Evolutionary conservation across 2,888 invertebrate genomes (phyloP).

Genomic region (Abrostola tripartita): DNA sequence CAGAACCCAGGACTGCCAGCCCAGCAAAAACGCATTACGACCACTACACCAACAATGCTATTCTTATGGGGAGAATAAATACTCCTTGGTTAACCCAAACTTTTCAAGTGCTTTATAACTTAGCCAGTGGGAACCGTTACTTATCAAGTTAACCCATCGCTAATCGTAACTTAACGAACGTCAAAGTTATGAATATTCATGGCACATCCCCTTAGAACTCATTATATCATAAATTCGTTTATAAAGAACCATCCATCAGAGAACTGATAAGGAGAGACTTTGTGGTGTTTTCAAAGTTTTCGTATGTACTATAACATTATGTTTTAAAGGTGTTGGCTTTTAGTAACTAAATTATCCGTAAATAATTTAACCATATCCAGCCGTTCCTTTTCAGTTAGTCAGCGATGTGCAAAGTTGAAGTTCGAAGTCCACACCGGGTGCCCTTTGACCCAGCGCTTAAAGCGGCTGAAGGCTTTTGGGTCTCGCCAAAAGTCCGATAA

Average conservation of each 20-base stretch:
- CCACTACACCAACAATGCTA: too few relatives aligned
- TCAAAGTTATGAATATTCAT: conserved; percentile 75
- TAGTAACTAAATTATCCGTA: too few relatives aligned
- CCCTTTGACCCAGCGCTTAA: too few relatives aligned
- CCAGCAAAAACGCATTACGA: too few relatives aligned
- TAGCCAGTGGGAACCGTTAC: conserved; percentile 34
- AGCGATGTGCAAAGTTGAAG: too few relatives aligned
- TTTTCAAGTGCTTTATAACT: conserved; percentile 16
- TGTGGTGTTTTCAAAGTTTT: conserved; percentile 18
- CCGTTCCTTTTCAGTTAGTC: too few relatives aligned
- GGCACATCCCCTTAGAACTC: conserved; percentile 53
- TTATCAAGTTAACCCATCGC: conserved; percentile 48
- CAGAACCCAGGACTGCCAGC: too few relatives aligned
- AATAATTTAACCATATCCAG: too few relatives aligned
- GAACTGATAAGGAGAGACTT: conserved; percentile 49
- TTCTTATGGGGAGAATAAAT: background rate
- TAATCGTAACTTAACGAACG: conserved; percentile 62
- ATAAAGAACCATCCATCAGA: conserved; percentile 62
- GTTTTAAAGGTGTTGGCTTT: background rate
- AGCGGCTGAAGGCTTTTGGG: too few relatives aligned
- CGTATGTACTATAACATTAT: background rate
- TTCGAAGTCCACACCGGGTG: too few relatives aligned
- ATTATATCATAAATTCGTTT: conserved; percentile 74
- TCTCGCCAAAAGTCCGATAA: too few relatives aligned
- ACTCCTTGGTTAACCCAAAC: background rate